Evolutionary conservation across 2,797 vertebrate species (phyloP).

Genomic region (Sciaenops ocellatus): DNA sequence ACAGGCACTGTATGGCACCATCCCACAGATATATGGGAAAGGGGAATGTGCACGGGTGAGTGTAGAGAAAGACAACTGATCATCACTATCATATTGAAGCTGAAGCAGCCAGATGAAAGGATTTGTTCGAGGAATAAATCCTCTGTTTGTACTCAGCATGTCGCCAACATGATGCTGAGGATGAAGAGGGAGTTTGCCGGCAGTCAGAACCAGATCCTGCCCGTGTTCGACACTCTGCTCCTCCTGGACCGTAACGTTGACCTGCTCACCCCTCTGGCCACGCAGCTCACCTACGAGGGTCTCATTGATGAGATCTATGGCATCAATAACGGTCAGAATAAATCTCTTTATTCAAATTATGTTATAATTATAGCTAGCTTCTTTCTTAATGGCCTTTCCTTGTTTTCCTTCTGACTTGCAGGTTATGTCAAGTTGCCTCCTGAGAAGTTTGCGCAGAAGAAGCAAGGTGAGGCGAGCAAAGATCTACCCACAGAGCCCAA

Average conservation of each 20-base stretch:
- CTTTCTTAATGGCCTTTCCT: background rate
- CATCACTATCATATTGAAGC: too few species aligned
- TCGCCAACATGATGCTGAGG: slow-evolving; percentile 99
- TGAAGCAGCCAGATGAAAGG: background rate
- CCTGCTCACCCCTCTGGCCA: slow-evolving; percentile 93
- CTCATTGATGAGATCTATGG: slow-evolving; percentile 98
- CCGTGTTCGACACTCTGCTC: slow-evolving; percentile 95
- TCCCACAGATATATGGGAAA: slow-evolving; percentile 98
- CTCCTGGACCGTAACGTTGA: slow-evolving; percentile 96
- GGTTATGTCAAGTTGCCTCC: slow-evolving; percentile 97
- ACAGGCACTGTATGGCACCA: slow-evolving; percentile 96
- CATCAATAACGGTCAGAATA: slow-evolving; percentile 93
- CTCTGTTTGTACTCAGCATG: slow-evolving; percentile 85
- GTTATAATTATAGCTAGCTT: too few species aligned
- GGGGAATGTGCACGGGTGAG: slow-evolving; percentile 96
- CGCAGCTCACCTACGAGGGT: slow-evolving; percentile 97
- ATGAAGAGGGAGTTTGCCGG: slow-evolving; percentile 98
- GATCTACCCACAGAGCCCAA: slow-evolving; percentile 97
- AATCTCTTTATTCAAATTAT: background rate
- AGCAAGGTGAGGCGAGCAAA: slow-evolving; percentile 92
- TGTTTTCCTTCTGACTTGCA: slow-evolving; percentile 62
- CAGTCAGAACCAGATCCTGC: slow-evolving; percentile 94
- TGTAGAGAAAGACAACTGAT: background rate
- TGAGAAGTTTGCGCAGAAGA: slow-evolving; percentile 97
- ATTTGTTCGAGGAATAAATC: background rate